These are phyloP conservation scores for Styela clava DNA, from an alignment of 23 tunicate genomes.

Conservation along the genomic window DNA sequence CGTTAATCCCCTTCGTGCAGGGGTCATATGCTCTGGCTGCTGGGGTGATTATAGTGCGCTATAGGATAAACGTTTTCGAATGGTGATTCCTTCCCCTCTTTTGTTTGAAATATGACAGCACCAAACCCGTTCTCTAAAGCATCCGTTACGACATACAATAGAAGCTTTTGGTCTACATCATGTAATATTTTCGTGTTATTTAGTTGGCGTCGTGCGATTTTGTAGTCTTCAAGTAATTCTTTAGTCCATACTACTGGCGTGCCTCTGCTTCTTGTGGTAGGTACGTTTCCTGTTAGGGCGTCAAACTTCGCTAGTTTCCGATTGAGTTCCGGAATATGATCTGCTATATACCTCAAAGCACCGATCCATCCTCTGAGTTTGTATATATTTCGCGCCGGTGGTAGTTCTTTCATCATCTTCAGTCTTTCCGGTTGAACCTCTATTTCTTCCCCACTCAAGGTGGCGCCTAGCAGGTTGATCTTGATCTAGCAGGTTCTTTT, in stretches of 20 bases:
- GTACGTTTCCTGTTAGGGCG: no score
- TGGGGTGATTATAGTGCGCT: conserved; percentile 19
- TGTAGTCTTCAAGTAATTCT: background rate
- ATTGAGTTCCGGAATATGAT: conserved; percentile 11
- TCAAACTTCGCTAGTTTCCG: no score
- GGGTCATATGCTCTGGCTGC: conserved; percentile 8
- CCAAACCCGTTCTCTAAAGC: no score
- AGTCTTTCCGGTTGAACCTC: conserved; percentile 29
- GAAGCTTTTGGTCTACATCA: background rate
- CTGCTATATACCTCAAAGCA: conserved; percentile 19
- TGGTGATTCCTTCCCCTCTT: background rate
- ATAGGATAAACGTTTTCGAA: conserved; percentile 17
- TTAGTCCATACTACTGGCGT: background rate
- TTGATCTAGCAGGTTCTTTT: no score
- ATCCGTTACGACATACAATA: conserved; percentile 3
- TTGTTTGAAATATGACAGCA: conserved; percentile 14
- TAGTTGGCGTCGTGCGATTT: background rate
- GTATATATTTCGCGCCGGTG: conserved; percentile 15
- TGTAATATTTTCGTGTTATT: background rate
- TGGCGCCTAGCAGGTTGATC: conserved; percentile 6
- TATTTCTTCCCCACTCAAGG: background rate
- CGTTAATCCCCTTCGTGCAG: background rate
- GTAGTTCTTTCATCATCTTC: background rate
- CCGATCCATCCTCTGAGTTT: conserved; percentile 8
- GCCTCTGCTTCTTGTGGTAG: background rate